A percentile compares a stretch with the other conserved stretches of the same genome.
phyloP scores from a whole-genome alignment of 2,113 vertebrate genomes.

The Leucoraja erinaceus region DNA sequence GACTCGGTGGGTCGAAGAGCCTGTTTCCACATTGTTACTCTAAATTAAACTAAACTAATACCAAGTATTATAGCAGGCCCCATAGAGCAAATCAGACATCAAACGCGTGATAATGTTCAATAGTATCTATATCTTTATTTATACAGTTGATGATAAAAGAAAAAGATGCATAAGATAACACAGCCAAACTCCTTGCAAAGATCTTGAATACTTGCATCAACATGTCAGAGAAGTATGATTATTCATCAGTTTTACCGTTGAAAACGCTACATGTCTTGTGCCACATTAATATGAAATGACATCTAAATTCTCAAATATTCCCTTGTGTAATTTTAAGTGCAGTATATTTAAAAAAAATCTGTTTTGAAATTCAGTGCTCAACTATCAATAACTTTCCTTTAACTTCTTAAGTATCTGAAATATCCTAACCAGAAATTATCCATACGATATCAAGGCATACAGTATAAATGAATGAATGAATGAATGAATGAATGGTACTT shows the following conservation, averaged over 20 bases:
- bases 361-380: not conserved
- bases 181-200: not conserved
- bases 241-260: not conserved
- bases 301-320: not conserved
- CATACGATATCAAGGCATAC: not conserved
- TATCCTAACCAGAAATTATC: not conserved
- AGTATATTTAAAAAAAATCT: not conserved
- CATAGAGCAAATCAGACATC: not conserved
- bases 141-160: conserved; percentile 3
- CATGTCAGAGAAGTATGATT: not conserved
- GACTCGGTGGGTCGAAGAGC: no score
- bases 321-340: not conserved
- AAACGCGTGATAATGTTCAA: not conserved
- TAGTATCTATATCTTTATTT: not conserved
- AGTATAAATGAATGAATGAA: not conserved
- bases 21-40: no score
- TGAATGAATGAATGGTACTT: no score
- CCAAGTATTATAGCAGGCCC: not conserved
- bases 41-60: no score
- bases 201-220: not conserved
- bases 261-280: not conserved
- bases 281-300: not conserved
- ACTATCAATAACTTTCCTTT: no score
- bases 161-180: not conserved
- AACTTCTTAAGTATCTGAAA: not conserved